Base-by-base conservation (phyloP, 1,140 invertebrate species). In the Diorhabda carinulata region DNA sequence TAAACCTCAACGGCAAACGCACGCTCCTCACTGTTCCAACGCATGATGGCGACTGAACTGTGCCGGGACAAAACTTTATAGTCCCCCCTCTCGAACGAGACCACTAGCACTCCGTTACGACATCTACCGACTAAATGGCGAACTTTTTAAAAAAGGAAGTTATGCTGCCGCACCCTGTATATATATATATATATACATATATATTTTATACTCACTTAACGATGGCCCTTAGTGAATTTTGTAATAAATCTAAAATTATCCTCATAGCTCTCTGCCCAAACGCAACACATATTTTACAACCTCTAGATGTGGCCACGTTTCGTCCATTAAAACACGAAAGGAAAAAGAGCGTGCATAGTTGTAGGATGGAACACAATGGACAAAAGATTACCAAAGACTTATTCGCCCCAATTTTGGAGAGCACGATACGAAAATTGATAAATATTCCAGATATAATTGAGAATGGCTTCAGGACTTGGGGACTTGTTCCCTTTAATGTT, bases 191-290 rank as follows among this genome's bases (percentile, higher is more conserved):
- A n/a, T n/a, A n/a, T 77, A 80, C 81, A 0, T 79, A 83, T 71
- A 77, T 73, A 58, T 79, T 79, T 4, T 81, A 83, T 67, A n/a
- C n/a, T n/a, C n/a, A n/a, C n/a, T n/a, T n/a, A n/a, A n/a, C n/a
- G 2, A 62, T 80, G 44, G 69, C 78, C 44, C 43, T 81, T 7
- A 78, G 77, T 67, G 63, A 76, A 60, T 79, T 82, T 68, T 83
- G 82, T 72, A 60, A 68, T 61, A 56, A 78, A 63, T 72, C 80
- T 71, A 64, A 70, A 25, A 81, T 83, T 64, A 70, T 79, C 52
- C 78, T 82, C 61, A 64, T 82, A 10, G 79, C 43, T 8, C 45
- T 70, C 3, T 66, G 8, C 57, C 69, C 69, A 58, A 72, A 72
- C 47, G 59, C 69, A 10, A 72, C 71, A n/a, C 66, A 72, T 65